Percentiles rank a stretch among this genome's conserved stretches.
Conservation (phyloP, 2,113 vertebrate genomes). For the Synchiropus splendidus region DNA sequence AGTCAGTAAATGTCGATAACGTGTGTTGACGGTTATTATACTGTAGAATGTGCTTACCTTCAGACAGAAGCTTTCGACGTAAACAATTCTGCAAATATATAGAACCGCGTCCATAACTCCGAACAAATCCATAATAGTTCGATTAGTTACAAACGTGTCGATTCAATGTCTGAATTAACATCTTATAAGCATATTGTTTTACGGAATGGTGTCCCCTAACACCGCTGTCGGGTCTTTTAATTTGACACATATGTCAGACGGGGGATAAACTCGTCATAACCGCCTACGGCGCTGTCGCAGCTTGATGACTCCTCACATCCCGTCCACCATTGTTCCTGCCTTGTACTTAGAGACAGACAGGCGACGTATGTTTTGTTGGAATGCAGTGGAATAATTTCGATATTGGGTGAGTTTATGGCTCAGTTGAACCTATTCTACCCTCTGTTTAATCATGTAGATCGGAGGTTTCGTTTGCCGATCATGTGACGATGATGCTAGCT, state of each 20-base stretch:
- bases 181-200: too few species aligned
- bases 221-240: constrained; percentile 43
- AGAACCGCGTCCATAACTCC: too few species aligned
- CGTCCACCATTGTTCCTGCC: constrained; percentile 37
- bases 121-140: not conserved
- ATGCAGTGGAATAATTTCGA: constrained; percentile 15
- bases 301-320: constrained; percentile 15
- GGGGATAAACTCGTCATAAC: constrained; percentile 11
- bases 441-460: not conserved
- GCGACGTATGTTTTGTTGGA: constrained; percentile 1
- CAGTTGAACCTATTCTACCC: too few species aligned
- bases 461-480: too few species aligned
- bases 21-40: too few species aligned
- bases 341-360: constrained; percentile 5
- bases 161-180: too few species aligned
- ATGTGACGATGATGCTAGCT: too few species aligned
- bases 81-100: constrained; percentile 31
- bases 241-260: constrained; percentile 45
- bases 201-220: too few species aligned
- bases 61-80: constrained; percentile 12
- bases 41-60: constrained; percentile 25
- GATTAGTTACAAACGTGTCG: too few species aligned
- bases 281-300: constrained; percentile 1
- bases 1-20: too few species aligned
- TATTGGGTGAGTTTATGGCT: constrained; percentile 22